Conservation (phyloP, 2,797 vertebrate species). For the Macroramphosus scolopax region DNA sequence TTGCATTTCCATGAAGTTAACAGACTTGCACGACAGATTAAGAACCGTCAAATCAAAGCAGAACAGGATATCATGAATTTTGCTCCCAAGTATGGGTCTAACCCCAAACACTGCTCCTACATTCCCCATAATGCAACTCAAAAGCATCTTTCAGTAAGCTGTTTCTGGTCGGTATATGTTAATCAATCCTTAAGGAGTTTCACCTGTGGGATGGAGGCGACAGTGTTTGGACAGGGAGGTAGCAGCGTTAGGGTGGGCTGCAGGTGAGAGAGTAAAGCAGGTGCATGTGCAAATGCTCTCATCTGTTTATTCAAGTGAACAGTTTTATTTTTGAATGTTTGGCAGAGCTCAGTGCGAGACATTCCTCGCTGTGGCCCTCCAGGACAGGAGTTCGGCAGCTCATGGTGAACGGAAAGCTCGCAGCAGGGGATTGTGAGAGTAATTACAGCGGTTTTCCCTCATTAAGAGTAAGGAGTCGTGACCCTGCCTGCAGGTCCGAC, state of each 20-base stretch:
- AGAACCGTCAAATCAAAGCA: not conserved
- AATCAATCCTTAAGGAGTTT: constrained; percentile 12
- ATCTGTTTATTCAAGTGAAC: constrained; percentile 12
- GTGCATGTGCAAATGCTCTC: constrained; percentile 22
- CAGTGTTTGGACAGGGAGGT: constrained; percentile 6
- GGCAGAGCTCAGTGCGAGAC: constrained; percentile 25
- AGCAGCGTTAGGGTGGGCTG: not conserved
- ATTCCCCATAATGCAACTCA: constrained; percentile 5
- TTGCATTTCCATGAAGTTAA: not conserved
- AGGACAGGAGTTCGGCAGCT: constrained; percentile 59
- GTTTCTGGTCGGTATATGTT: too few species aligned
- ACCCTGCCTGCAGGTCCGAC: constrained; percentile 62
- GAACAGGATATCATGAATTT: not conserved
- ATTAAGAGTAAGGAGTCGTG: constrained; percentile 69
- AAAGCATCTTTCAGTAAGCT: not conserved
- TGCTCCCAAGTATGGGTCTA: not conserved
- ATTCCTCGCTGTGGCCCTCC: constrained; percentile 39
- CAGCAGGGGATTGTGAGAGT: constrained; percentile 53
- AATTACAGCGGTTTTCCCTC: constrained; percentile 71
- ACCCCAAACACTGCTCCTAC: not conserved
- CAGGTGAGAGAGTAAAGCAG: constrained; percentile 17
- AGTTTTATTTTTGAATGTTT: constrained; percentile 36
- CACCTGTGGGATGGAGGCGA: constrained; percentile 1
- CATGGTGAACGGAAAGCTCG: constrained; percentile 37
- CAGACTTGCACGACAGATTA: not conserved